Evolutionary conservation across 1,140 invertebrate genomes (phyloP).

Genomic region (Drosophila saltans): DNA sequence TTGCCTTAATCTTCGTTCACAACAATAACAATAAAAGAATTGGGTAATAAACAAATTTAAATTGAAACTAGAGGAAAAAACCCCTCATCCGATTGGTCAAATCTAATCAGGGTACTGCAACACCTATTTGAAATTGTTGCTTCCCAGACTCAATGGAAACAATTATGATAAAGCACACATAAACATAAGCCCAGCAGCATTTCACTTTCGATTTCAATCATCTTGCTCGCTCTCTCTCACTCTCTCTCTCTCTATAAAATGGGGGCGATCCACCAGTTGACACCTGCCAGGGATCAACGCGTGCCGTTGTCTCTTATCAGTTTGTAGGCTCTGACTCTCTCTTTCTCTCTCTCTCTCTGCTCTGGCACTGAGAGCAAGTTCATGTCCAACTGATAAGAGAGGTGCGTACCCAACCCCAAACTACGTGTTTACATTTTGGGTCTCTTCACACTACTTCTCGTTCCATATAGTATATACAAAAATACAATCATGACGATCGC

Average conservation of each 20-base stretch:
- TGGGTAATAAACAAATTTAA: slow-evolving; percentile 13
- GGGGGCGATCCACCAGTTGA: slow-evolving; percentile 22
- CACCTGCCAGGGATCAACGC: slow-evolving; percentile 33
- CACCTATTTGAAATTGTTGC: slow-evolving; percentile 13
- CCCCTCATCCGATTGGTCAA: slow-evolving; percentile 34
- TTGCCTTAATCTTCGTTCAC: slow-evolving; percentile 40
- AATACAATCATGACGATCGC: background rate
- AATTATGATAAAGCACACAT: slow-evolving; percentile 1
- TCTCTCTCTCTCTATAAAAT: background rate
- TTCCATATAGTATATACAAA: too few relatives aligned
- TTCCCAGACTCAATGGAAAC: background rate
- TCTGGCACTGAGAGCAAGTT: slow-evolving; percentile 49
- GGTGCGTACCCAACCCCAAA: background rate
- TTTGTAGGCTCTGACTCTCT: slow-evolving; percentile 10
- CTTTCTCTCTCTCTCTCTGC: background rate
- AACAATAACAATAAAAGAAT: slow-evolving; percentile 31
- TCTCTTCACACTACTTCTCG: slow-evolving; percentile 8
- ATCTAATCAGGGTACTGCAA: slow-evolving; percentile 54
- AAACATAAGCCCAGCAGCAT: slow-evolving; percentile 2
- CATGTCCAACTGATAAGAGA: slow-evolving; percentile 44
- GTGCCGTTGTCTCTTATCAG: slow-evolving; percentile 56
- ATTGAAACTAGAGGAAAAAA: slow-evolving; percentile 39
- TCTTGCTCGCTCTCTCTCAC: background rate
- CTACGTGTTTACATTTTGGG: slow-evolving; percentile 53
- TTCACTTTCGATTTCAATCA: slow-evolving; percentile 38